Evolutionary conservation across 2,888 invertebrate genomes (phyloP), one percentile per base, ranked within the genome.

Genomic region (Eudasyphora cyanicolor): DNA sequence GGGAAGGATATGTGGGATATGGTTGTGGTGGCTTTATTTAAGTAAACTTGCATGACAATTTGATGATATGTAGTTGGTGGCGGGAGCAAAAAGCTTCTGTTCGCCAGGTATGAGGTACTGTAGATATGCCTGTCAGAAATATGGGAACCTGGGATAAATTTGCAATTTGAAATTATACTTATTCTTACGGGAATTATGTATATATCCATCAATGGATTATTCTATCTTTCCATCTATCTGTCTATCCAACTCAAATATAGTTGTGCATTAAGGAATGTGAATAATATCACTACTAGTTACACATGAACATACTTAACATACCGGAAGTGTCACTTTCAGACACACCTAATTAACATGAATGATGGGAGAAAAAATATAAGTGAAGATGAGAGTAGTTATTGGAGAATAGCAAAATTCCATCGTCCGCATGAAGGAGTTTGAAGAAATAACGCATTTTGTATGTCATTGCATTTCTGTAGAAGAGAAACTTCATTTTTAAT

Each of bases 11-110:
- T 14, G 35, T 17, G 35, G n/a, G n/a, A n/a, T n/a, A n/a, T n/a
- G n/a, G n/a, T n/a, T n/a, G n/a, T 19, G 64, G 17, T 60, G n/a
- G 35, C 19, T 38, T 67, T 38, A n/a, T n/a, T n/a, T 24, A 67
- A 42, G 24, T 67, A 42, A 12, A 14, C n/a, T n/a, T 67, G 67
- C 38, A 67, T 67, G 24, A 38, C 21, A 67, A 67, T 67, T 67
- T 14, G 21, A n/a, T 67, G 67, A 24, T 24, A 24, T 42, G 67
- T n/a, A 27, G 14, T 27, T n/a, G 57, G 4, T 2, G 2, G 27
- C 57, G 27, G n/a, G n/a, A n/a, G n/a, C n/a, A n/a, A n/a, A n/a
- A n/a, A 57, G 12, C 10, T 7, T 14, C 1, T 27, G 24, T 14
- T 12, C 14, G 57, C 57, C 27, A 14, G 14, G 4, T 14, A 45